Evolutionary conservation across 2,888 invertebrate genomes (phyloP), one percentile per base, ranked within the genome.

Genomic region (Dolichopus griseipennis): DNA sequence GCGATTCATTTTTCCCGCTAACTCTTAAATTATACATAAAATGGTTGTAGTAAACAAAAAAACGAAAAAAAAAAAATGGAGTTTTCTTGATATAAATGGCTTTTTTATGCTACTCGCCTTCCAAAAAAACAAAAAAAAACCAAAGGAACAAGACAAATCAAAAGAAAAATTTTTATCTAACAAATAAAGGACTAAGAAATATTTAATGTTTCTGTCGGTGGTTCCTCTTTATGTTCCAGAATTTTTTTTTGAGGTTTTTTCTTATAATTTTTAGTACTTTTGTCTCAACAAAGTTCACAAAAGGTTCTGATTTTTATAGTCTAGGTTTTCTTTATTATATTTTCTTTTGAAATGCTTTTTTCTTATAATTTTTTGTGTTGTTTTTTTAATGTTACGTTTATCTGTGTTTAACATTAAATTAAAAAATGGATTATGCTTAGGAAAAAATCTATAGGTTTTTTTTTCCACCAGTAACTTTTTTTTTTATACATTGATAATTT

Each of bases 221-320:
- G 52, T 52, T 52, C 37, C 12, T 52, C 15, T 18, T 15, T 15
- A 52, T 15, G n/a, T 52, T 52, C 18, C 15, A 12, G 52, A 18
- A 18, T 52, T 52, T n/a, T 18, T 52, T 52, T 52, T 52, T 52
- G 1, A n/a, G n/a, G n/a, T 52, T 6, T 52, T 52, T 52, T 52
- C 1, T 52, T n/a, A 1, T 1, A 52, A 18, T 15, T 52, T 52
- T 52, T 18, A 52, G n/a, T 52, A 6, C 12, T 37, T 52, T 52
- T 18, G 52, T 52, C 18, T 52, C 15, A 10, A 10, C 2, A 52
- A 15, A 52, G 52, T 18, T 52, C 52, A n/a, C n/a, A 27, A 52
- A 52, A n/a, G 52, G n/a, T 52, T 18, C 52, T 52, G 52, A 52
- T 52, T 52, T 37, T 52, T 52, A 52, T 52, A 52, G 52, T 52